phyloP scores from a whole-genome alignment of 2,797 vertebrate genomes.

The Mus spretus region DNA sequence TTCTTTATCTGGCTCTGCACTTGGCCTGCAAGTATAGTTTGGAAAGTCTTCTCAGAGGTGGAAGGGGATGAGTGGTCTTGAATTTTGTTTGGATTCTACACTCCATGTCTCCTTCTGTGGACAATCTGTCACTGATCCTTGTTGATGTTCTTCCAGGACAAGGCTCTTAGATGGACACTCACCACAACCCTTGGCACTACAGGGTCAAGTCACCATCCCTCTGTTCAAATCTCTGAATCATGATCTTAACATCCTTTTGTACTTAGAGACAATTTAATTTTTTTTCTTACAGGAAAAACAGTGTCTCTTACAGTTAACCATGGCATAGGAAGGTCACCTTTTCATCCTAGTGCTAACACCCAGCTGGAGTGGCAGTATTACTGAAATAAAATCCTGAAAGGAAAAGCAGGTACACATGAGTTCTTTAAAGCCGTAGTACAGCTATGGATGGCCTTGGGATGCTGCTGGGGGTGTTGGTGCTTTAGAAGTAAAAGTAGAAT shows the following conservation, averaged over 20 bases:
- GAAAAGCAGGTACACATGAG: constrained; percentile 91
- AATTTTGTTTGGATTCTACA: too few species aligned
- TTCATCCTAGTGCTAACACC: constrained; percentile 94
- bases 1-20: too few species aligned
- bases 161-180: background rate
- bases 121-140: background rate
- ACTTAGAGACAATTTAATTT: constrained; percentile 31
- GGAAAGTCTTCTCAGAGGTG: too few species aligned
- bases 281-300: constrained; percentile 92
- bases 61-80: too few species aligned
- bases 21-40: too few species aligned
- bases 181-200: fast-evolving
- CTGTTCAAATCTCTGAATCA: background rate
- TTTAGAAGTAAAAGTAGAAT: constrained; percentile 58
- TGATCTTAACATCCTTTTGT: constrained; percentile 43
- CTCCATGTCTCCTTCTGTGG: background rate
- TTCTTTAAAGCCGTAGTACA: constrained; percentile 68
- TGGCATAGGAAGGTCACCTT: constrained; percentile 88
- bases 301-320: constrained; percentile 93
- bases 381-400: constrained; percentile 91
- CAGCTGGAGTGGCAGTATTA: constrained; percentile 96
- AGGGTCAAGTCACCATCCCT: background rate
- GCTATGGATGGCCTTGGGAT: constrained; percentile 42
- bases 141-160: background rate
- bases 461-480: constrained; percentile 37